phyloP scores from a whole-genome alignment of 2,113 vertebrate genomes.

The Paralichthys olivaceus region DNA sequence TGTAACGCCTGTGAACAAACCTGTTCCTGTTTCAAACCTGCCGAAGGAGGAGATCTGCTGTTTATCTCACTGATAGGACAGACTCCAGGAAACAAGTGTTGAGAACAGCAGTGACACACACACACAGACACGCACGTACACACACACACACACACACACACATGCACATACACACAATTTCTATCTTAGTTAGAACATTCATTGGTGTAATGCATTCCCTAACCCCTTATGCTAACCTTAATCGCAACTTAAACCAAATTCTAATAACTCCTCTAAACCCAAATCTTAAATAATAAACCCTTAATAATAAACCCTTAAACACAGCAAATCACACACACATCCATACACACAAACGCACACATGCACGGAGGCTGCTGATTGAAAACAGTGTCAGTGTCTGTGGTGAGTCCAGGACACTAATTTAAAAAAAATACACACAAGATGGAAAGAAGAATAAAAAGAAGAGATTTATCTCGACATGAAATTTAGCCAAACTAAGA shows the following conservation, averaged over 20 bases:
- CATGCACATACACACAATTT: conserved; percentile 14
- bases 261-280: background rate
- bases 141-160: conserved; percentile 26
- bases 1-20: conserved; percentile 56
- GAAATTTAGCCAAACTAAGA: too few relatives aligned
- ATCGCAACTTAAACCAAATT: background rate
- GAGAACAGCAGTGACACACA: conserved; percentile 55
- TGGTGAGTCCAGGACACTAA: too few relatives aligned
- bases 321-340: too few relatives aligned
- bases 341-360: background rate
- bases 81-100: conserved; percentile 74
- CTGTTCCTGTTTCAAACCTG: conserved; percentile 63
- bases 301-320: too few relatives aligned
- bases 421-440: too few relatives aligned
- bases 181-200: too few relatives aligned
- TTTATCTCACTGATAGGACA: conserved; percentile 75
- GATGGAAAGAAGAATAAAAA: too few relatives aligned
- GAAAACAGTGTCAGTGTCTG: too few relatives aligned
- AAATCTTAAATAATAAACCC: too few relatives aligned
- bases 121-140: conserved; percentile 36
- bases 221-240: background rate
- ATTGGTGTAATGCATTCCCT: too few relatives aligned
- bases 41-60: conserved; percentile 74
- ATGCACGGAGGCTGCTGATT: too few relatives aligned
- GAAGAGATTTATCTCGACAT: too few relatives aligned